These are phyloP conservation scores for Hyperoplus lanceolatus DNA, from an alignment of 2,797 vertebrate species.

Conservation along the genomic window DNA sequence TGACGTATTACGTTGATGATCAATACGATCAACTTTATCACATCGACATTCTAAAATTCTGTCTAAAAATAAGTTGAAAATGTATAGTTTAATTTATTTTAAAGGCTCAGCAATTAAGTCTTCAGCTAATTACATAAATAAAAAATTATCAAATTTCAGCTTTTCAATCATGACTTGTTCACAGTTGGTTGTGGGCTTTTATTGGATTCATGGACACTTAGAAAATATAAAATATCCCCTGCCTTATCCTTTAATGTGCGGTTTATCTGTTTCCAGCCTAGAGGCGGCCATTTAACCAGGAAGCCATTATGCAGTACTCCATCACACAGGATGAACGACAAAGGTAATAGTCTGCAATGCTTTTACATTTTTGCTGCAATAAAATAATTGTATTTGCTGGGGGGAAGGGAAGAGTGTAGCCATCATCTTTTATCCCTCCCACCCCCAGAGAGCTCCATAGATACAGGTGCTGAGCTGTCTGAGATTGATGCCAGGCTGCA, in stretches of 20 bases:
- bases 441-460: slow-evolving; percentile 84
- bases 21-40: too few species aligned
- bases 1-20: neutral
- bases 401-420: neutral
- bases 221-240: neutral
- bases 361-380: neutral
- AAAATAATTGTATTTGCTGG: neutral
- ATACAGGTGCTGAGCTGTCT: slow-evolving; percentile 88
- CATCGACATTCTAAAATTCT: too few species aligned
- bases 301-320: slow-evolving; percentile 89
- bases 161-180: neutral
- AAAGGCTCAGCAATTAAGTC: neutral
- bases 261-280: slow-evolving; percentile 69
- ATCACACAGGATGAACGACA: slow-evolving; percentile 77
- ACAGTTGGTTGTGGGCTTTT: neutral
- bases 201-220: neutral
- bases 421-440: neutral
- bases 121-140: neutral
- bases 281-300: slow-evolving; percentile 75
- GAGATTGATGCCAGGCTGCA: slow-evolving; percentile 93
- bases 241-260: neutral
- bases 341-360: slow-evolving; percentile 72
- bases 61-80: neutral
- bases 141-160: neutral
- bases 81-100: neutral